Evolutionary conservation across 2,113 vertebrate genomes (phyloP).

Genomic region (Mirza zaza): DNA sequence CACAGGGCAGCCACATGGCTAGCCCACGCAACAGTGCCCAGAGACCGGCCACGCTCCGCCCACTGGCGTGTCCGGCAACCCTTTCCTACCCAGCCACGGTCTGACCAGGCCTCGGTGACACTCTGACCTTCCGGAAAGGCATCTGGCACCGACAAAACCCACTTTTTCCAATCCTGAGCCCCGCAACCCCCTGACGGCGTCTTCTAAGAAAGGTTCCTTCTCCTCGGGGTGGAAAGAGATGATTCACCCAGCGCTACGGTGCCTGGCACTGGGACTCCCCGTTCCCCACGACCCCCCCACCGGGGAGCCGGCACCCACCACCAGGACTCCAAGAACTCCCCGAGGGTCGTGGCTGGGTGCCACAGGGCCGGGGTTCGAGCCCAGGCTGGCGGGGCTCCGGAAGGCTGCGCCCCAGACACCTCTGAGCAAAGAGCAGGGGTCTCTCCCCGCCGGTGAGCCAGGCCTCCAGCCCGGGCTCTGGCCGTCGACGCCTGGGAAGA

Average conservation of each 20-base stretch:
- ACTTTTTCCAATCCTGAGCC: neutral
- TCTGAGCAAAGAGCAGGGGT: neutral
- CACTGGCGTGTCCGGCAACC: rapidly evolving
- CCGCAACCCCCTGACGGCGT: neutral
- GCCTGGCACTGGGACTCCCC: rapidly evolving
- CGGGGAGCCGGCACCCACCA: neutral
- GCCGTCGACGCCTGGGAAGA: neutral
- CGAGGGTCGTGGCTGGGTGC: rapidly evolving
- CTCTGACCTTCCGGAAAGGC: neutral
- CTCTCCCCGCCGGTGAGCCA: neutral
- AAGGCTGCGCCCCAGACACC: neutral
- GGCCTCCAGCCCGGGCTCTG: neutral
- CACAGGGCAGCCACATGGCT: neutral
- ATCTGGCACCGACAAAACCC: neutral
- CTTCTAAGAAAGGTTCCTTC: neutral
- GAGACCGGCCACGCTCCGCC: rapidly evolving
- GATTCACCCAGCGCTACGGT: neutral
- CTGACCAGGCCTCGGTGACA: rapidly evolving
- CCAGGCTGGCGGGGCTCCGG: rapidly evolving
- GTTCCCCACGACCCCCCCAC: neutral
- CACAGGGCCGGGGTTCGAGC: neutral
- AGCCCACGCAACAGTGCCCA: neutral
- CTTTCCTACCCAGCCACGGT: rapidly evolving
- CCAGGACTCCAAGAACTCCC: neutral
- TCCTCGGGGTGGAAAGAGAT: neutral